Percentiles rank a stretch among this genome's conserved stretches.
Evolutionary conservation across 2,888 invertebrate species (phyloP).

Genomic region (Fragum whitleyi): DNA sequence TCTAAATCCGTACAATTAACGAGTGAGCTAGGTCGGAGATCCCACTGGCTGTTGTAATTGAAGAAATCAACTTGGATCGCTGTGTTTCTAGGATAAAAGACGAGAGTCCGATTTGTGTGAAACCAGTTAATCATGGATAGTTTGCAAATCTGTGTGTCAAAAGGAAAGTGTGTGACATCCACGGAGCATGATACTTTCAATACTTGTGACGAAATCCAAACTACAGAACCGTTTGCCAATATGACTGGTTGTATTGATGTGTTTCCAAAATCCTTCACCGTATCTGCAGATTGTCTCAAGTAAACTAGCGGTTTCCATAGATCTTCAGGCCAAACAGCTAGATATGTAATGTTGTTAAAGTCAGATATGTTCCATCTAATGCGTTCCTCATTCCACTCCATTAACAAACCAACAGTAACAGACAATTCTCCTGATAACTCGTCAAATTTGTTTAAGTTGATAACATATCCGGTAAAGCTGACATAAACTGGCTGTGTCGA

Average conservation of each 20-base stretch:
- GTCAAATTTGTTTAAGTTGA: conserved; percentile 47
- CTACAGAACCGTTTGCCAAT: conserved; percentile 16
- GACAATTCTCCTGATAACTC: conserved; percentile 48
- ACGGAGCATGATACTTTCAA: conserved; percentile 32
- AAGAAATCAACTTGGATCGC: neutral
- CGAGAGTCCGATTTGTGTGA: neutral
- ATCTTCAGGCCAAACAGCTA: conserved; percentile 25
- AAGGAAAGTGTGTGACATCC: conserved; percentile 48
- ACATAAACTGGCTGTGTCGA: conserved; percentile 16
- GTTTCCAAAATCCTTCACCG: conserved; percentile 25
- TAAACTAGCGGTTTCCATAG: conserved; percentile 46
- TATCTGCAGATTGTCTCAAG: conserved; percentile 22
- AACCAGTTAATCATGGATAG: conserved; percentile 11
- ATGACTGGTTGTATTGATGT: conserved; percentile 5
- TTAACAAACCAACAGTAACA: neutral
- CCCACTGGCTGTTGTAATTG: conserved; percentile 39
- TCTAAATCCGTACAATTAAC: neutral
- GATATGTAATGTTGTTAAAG: neutral
- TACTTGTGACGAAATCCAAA: conserved; percentile 30
- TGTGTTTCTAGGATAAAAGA: neutral
- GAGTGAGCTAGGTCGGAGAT: neutral
- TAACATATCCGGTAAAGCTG: neutral
- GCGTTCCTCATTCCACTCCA: conserved; percentile 34
- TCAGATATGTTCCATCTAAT: conserved; percentile 28
- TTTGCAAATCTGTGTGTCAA: conserved; percentile 40